phyloP scores from a whole-genome alignment of 2,113 vertebrate species.

The Petrocephalus microphthalmus region DNA sequence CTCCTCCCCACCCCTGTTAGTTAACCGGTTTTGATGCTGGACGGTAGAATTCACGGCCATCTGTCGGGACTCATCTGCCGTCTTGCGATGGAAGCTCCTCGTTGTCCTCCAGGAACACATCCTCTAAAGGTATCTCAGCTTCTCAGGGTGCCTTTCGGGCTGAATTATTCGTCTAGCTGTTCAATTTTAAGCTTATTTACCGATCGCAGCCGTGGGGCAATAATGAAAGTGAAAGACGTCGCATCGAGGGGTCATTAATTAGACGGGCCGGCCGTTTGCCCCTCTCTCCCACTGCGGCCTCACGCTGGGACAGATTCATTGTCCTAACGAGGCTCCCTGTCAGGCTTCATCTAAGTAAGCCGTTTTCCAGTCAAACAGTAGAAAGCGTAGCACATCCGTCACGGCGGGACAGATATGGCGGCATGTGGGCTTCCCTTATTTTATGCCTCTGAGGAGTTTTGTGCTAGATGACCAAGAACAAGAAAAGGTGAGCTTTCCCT shows the following conservation, averaged over 20 bases:
- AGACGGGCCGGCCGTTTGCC: conserved; percentile 31
- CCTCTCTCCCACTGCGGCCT: conserved; percentile 35
- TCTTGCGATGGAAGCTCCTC: neutral
- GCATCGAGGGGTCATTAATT: conserved; percentile 41
- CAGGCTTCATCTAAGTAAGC: conserved; percentile 28
- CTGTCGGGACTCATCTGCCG: neutral
- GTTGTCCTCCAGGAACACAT: neutral
- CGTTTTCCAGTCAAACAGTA: conserved; percentile 32
- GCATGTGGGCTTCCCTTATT: neutral
- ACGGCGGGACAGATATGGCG: conserved; percentile 13
- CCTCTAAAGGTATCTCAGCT: neutral
- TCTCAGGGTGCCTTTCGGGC: neutral
- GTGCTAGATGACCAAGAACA: neutral
- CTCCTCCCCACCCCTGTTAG: too few species aligned
- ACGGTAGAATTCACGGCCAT: neutral
- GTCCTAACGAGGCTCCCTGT: conserved; percentile 42
- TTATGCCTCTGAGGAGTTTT: neutral
- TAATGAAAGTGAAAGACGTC: conserved; percentile 40
- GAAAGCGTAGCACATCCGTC: conserved; percentile 22
- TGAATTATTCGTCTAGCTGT: neutral
- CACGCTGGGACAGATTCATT: conserved; percentile 41
- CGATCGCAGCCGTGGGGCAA: conserved; percentile 33
- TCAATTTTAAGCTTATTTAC: conserved; percentile 41
- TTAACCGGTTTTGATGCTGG: neutral
- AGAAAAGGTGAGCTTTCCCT: neutral